Evolutionary conservation across 2,113 vertebrate genomes (phyloP).

Genomic region (Chaetorhynchus papuensis): DNA sequence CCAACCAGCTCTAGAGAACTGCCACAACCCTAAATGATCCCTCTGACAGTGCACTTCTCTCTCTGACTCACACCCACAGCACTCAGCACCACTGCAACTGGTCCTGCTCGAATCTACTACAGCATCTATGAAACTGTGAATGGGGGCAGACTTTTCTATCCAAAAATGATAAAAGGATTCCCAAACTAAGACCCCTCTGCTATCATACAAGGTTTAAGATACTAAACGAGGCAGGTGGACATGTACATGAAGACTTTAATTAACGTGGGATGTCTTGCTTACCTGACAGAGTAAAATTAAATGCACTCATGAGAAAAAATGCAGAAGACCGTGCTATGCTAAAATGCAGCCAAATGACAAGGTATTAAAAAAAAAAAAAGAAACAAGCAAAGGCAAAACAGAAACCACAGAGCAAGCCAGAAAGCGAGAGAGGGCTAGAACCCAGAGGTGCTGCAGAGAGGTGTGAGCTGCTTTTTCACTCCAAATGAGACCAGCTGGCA

Average conservation of each 20-base stretch:
- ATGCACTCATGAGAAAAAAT: background rate
- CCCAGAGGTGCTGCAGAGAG: background rate
- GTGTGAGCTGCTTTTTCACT: constrained; percentile 7
- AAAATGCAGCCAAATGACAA: background rate
- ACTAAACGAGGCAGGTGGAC: background rate
- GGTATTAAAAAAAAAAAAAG: background rate
- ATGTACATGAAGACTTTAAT: background rate
- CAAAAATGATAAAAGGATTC: background rate
- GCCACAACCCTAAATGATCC: background rate
- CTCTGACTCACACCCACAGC: background rate
- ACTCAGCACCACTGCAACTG: background rate
- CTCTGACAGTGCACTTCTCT: background rate
- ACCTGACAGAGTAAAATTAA: background rate
- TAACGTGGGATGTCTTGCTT: background rate
- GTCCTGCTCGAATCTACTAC: background rate
- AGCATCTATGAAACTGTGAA: background rate
- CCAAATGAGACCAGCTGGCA: background rate
- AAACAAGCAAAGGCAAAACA: background rate
- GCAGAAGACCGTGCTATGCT: background rate
- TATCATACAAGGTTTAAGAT: background rate
- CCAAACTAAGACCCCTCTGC: background rate
- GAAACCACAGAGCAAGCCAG: background rate
- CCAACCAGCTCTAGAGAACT: background rate
- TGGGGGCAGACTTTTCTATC: background rate
- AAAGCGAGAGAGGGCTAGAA: background rate